Conservation (phyloP, 2,113 vertebrate genomes). For the Oostethus manadensis region DNA sequence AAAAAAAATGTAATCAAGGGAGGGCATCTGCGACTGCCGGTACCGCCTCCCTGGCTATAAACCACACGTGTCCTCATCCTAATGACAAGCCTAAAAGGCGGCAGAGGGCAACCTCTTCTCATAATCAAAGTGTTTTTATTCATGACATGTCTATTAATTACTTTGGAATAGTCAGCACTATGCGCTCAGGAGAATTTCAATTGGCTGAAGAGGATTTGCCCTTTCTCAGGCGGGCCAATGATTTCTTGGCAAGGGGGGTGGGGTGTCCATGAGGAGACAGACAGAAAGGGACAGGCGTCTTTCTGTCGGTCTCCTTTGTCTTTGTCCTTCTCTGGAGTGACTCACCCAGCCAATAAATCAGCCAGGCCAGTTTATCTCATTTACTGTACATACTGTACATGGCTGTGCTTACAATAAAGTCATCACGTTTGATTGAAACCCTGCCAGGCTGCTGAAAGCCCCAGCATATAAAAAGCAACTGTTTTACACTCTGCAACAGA, state of each 20-base stretch:
- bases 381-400: background rate
- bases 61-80: slow-evolving; percentile 65
- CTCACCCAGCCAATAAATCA: slow-evolving; percentile 46
- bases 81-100: slow-evolving; percentile 66
- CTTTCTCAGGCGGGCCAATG: slow-evolving; percentile 65
- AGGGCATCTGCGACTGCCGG: slow-evolving; percentile 59
- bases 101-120: slow-evolving; percentile 65
- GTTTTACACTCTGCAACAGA: too few relatives aligned
- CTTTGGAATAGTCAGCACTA: slow-evolving; percentile 60
- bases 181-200: slow-evolving; percentile 68
- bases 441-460: background rate
- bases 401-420: background rate
- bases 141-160: slow-evolving; percentile 74
- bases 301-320: slow-evolving; percentile 8
- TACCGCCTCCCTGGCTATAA: slow-evolving; percentile 55
- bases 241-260: slow-evolving; percentile 60
- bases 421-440: background rate
- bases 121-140: slow-evolving; percentile 72
- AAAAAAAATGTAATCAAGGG: slow-evolving; percentile 52
- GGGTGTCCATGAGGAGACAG: slow-evolving; percentile 35
- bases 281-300: slow-evolving; percentile 25
- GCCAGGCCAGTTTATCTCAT: slow-evolving; percentile 6
- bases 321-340: slow-evolving; percentile 19
- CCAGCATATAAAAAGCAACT: too few relatives aligned
- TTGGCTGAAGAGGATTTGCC: slow-evolving; percentile 71